Percentiles rank a stretch among this genome's conserved stretches.
Evolutionary conservation across 2,797 vertebrate species (phyloP).

Genomic region (Rhinoraja longicauda): DNA sequence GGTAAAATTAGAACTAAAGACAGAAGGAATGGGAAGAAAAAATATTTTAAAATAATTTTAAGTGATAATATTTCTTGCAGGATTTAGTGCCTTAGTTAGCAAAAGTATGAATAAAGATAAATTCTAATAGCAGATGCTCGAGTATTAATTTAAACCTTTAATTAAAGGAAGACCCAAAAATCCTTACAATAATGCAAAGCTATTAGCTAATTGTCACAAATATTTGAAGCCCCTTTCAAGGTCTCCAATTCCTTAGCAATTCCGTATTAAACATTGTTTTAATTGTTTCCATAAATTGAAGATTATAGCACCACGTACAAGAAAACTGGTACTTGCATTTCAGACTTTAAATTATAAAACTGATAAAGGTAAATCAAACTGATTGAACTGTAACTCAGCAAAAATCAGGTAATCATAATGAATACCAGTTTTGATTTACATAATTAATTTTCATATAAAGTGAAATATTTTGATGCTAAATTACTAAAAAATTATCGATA

Average conservation of each 20-base stretch:
- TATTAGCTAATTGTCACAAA: no score
- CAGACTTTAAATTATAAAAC: no score
- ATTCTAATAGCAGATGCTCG: not conserved
- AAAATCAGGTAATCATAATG: no score
- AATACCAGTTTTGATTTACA: no score
- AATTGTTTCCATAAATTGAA: not conserved
- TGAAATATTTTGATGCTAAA: no score
- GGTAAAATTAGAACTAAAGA: not conserved
- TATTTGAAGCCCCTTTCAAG: not conserved
- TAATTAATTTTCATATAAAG: no score
- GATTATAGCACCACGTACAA: not conserved
- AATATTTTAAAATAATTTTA: not conserved
- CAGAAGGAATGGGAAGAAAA: not conserved
- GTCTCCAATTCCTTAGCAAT: not conserved
- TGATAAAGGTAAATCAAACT: no score
- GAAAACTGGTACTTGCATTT: no score
- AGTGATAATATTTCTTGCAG: not conserved
- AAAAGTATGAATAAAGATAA: not conserved
- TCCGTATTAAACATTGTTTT: no score
- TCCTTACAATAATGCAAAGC: not conserved
- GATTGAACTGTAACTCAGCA: no score
- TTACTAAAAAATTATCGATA: no score
- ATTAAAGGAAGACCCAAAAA: not conserved
- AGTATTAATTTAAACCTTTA: not conserved
- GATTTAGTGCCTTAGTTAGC: not conserved